Base-by-base conservation (phyloP, 2,113 vertebrate genomes). In the Heterotilapia buettikoferi region DNA sequence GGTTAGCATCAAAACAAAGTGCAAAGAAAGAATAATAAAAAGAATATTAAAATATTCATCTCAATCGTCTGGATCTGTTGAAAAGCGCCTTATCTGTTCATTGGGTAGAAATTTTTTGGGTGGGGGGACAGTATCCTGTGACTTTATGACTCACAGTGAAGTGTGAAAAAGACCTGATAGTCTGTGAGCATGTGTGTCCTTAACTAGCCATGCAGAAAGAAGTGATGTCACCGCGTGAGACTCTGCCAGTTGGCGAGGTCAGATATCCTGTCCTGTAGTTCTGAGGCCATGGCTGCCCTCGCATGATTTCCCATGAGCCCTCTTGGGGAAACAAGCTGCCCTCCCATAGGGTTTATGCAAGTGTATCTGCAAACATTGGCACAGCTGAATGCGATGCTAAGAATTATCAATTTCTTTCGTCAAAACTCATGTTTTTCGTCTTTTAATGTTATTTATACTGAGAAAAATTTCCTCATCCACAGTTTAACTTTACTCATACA, bases 181-280 rank as follows among this genome's bases (percentile, higher is more conserved):
- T 83, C 53, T 59, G 24, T 56, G 36, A 43, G 63, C 50, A 24
- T 76, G 21, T 76, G 33, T 83, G 85, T 36, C 26, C 87, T 53
- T 59, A 43, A 50, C 29, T 16, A 76, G 71, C 50, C 90, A 29
- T 80, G 56, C 43, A 84, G 68, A 56, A 73, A 59, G 5, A 83
- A 21, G 29, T 90, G 89, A 92, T 87, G 73, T 93, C 93, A 93
- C 83, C 5, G 7, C 6, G n/a, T 40, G 19, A 31, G 21, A 80
- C 50, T 9, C 4, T 89, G 90, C 91, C 91, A 94, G 88, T 84
- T 90, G 91, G 90, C 87, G 3, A 6, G 29, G 43, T 83, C 79
- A 54, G 52, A 89, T 56, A 85, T 91, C 92, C 90, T 90, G 90
- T 92, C 83, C 89, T 83, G 82, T 31, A 73, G 90, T 31, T 86